Conservation (phyloP, 1,140 invertebrate species). For the Ceratitis capitata region DNA sequence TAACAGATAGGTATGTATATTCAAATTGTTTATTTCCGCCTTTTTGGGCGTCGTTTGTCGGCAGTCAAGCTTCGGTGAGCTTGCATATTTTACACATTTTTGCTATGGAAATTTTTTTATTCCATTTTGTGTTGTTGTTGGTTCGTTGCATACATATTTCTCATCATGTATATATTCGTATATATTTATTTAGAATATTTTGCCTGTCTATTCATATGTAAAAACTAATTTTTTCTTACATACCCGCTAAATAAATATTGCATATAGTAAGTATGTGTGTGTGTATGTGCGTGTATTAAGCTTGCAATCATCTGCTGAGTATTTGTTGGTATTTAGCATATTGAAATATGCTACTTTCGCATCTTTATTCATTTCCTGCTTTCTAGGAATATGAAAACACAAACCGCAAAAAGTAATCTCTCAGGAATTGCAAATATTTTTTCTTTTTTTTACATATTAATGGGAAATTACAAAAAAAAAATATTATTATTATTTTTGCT, state of each 20-base stretch:
- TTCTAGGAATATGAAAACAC: background rate
- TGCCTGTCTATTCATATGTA: background rate
- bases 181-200: background rate
- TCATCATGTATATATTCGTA: background rate
- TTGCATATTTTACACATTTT: conserved; percentile 12
- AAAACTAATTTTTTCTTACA: background rate
- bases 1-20: background rate
- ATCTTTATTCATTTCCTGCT: background rate
- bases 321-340: background rate
- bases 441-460: too few species aligned
- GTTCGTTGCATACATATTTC: background rate
- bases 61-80: conserved; percentile 4
- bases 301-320: background rate
- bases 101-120: background rate
- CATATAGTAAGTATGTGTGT: background rate
- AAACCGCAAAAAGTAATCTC: background rate
- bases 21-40: conserved; percentile 30
- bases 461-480: too few species aligned
- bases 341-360: background rate
- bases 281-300: background rate
- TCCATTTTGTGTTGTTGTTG: too few species aligned
- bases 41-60: background rate
- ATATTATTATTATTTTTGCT: too few species aligned
- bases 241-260: too few species aligned
- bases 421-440: background rate